Conservation (phyloP, 2,113 vertebrate genomes). For the Dicentrarchus labrax region DNA sequence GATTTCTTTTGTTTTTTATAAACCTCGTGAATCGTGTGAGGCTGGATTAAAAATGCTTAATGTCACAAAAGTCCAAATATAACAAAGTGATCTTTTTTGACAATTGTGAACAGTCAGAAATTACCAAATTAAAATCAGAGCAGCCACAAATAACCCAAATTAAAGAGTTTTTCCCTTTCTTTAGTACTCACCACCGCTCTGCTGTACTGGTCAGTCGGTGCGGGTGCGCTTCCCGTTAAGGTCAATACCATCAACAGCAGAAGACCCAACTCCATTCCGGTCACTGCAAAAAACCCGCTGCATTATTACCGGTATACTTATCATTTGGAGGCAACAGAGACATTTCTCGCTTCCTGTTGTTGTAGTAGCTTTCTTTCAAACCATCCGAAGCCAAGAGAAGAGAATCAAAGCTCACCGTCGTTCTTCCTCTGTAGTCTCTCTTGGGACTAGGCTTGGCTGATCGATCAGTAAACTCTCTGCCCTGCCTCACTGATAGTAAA, state of each 20-base stretch:
- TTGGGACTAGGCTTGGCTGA: conserved; percentile 71
- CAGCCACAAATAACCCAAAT: not conserved
- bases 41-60: too few species aligned
- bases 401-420: conserved; percentile 65
- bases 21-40: not conserved
- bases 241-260: conserved; percentile 54
- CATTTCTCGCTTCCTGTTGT: conserved; percentile 1
- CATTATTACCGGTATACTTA: not conserved
- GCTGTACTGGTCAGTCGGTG: conserved; percentile 74
- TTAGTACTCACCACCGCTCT: conserved; percentile 81
- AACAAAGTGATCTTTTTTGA: too few species aligned
- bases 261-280: conserved; percentile 60
- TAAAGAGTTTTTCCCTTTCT: not conserved
- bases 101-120: too few species aligned
- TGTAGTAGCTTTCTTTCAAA: not conserved
- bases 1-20: not conserved
- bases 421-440: conserved; percentile 48
- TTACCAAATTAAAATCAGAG: too few species aligned
- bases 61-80: too few species aligned
- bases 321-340: not conserved
- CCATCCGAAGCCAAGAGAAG: not conserved
- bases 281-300: conserved; percentile 24
- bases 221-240: conserved; percentile 43
- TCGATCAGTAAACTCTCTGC: conserved; percentile 48
- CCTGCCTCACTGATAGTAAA: not conserved